Percentiles rank a stretch among this genome's conserved stretches.
Conservation (phyloP, 2,797 vertebrate species). For the Leucoraja ocellata region DNA sequence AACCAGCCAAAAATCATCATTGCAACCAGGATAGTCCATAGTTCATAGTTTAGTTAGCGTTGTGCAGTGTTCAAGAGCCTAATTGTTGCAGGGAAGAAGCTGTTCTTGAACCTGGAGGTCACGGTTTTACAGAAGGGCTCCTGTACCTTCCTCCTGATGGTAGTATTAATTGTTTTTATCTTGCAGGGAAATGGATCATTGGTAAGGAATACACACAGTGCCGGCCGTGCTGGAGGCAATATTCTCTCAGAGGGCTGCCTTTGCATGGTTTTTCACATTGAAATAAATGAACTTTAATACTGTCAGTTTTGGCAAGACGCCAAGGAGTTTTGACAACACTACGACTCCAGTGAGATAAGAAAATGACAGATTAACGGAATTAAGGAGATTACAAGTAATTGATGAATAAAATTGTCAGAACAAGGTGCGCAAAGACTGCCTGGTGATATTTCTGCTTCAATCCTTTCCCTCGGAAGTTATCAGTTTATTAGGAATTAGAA, state of each 20-base stretch:
- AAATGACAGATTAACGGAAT: conserved; percentile 35
- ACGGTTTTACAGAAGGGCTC: no score
- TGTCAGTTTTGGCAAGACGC: conserved; percentile 1
- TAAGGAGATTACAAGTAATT: conserved; percentile 35
- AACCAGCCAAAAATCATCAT: no score
- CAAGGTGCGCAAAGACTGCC: not conserved
- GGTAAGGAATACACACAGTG: not conserved
- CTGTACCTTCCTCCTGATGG: no score
- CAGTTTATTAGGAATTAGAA: conserved; percentile 17
- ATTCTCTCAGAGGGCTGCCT: not conserved
- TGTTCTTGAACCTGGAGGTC: no score
- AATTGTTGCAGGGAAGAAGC: no score
- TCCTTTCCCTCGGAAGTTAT: not conserved
- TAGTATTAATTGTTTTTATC: no score
- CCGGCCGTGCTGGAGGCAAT: not conserved
- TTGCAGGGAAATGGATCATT: not conserved
- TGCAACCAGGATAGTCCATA: no score
- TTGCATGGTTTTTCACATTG: not conserved
- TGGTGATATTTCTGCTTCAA: conserved; percentile 21
- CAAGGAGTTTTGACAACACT: conserved; percentile 6
- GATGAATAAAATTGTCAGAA: conserved; percentile 20
- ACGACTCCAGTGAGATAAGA: conserved; percentile 24
- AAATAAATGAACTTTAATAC: conserved; percentile 22
- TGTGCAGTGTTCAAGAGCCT: no score
- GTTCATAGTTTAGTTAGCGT: no score